Evolutionary conservation across 92 coral and sea anemone species (phyloP), one percentile per base, ranked within the genome.

Genomic region (Plumapathes pennacea): DNA sequence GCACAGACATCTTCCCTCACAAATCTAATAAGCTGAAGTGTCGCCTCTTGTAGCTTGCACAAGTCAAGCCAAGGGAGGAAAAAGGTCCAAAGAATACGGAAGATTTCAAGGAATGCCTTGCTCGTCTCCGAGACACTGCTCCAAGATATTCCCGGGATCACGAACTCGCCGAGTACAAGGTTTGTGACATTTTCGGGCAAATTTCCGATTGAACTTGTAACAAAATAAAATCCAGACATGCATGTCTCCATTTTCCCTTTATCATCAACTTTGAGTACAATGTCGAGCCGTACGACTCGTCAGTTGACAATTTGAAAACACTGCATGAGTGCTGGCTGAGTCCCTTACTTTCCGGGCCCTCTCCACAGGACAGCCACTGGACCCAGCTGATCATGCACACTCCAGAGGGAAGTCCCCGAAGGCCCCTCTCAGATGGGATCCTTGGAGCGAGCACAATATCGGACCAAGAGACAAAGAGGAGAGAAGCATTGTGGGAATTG

Each of bases 401-500:
- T 15, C 65, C 64, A 8, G 81, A 74, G 34, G 78, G 67, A 25
- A 51, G 72, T 26, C 73, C 83, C 14, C 83, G 86, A 27, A 67
- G 96, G 44, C 89, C 85, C 36, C 67, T 78, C 4, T 81, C 94
- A 10, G 94, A 92, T 10, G 90, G 86, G 3, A 37, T 59, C 72
- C n/a, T n/a, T n/a, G n/a, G n/a, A n/a, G n/a, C n/a, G n/a, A 77
- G 71, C 55, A 32, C 68, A 13, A 68, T 81, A 29, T 79, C 98
- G 1, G 96, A 83, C 52, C 85, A 89, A 57, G 98, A 92, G 64
- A 89, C 82, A 71, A 92, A 89, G 76, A 85, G 98, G 22, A 82
- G 96, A 39, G 98, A 92, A 33, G 98, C 98, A 51, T 81, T 92
- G 38, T 92, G 98, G 98, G 98, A 92, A 46, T 49, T 92, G 28